Conservation (phyloP, 37 sponge, comb jelly and placozoan species). For the Halisarca cf. caerulea region DNA sequence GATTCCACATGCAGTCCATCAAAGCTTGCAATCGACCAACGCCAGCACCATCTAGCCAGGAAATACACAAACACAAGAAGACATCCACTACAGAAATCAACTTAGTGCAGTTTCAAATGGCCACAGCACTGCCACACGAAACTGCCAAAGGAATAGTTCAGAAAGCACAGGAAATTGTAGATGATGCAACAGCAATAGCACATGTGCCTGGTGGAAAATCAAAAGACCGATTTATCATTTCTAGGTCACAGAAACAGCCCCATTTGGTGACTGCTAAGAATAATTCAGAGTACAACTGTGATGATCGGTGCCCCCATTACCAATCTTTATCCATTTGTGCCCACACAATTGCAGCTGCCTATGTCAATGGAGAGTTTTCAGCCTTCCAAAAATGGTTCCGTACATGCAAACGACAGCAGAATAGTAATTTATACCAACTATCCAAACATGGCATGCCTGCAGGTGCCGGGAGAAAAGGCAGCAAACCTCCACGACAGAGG, state of each 20-base stretch:
- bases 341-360: conserved; percentile 34
- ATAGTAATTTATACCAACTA: conserved; percentile 10
- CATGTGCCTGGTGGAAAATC: conserved; percentile 26
- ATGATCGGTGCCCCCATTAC: conserved; percentile 24
- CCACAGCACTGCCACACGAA: conserved; percentile 1
- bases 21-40: too few relatives aligned
- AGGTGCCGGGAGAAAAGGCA: conserved; percentile 40
- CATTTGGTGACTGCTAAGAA: neutral
- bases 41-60: too few relatives aligned
- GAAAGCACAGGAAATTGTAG: neutral
- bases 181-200: neutral
- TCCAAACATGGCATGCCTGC: conserved; percentile 25
- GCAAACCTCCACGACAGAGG: conserved; percentile 19
- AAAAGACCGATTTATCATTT: conserved; percentile 21
- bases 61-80: too few relatives aligned
- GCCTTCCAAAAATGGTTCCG: neutral
- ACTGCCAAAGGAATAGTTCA: conserved; percentile 11
- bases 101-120: too few relatives aligned
- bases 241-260: conserved; percentile 3
- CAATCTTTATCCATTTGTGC: conserved; percentile 21
- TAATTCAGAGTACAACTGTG: conserved; percentile 14
- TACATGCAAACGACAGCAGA: neutral
- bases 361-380: conserved; percentile 2
- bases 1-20: neutral
- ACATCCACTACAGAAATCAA: too few relatives aligned